Base-by-base conservation (phyloP, 2,888 invertebrate genomes). In the Entomobrya proxima region DNA sequence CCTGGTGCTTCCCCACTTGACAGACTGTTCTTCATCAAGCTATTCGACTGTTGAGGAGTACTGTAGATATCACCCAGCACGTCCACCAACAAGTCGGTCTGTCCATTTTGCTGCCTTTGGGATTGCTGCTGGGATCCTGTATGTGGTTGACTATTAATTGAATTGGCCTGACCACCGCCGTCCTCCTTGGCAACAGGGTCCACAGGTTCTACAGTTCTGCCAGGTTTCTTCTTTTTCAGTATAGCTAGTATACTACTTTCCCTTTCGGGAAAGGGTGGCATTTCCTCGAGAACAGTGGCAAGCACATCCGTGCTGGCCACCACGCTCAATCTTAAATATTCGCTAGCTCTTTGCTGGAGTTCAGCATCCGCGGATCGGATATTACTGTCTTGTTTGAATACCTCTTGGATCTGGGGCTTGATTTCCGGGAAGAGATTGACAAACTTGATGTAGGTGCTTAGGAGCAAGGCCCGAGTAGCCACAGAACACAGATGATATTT, bases 361-460 rank as follows among this genome's bases (percentile, higher is more conserved):
- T 99, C 99, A 40, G 98, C 99, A 93, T 99, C 99, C 21, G 99
- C 98, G 90, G 98, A 98, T 50, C 98, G 95, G 90, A 99, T 93
- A 93, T 99, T 99, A 91, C 98, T 98, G 92, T 99, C 97, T 91
- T 96, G 96, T 90, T 94, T 94, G 92, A 98, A 97, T 89, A 99
- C 97, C 92, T 98, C 97, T 92, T 98, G 98, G 86, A 99, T 98
- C 91, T 97, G 96, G 88, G 94, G 94, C 92, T 98, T 97, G 91
- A 99, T 99, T 94, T 99, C 99, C 75, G 99, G 98, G 93, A 99
- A 99, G 76, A 99, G 94, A 93, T 99, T 99, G 88, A 99, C 96
- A 92, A 99, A 99, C 93, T 99, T 99, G 91, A 99, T 98, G 92
- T 99, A 99, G 7, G 99, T 99, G 35, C 99, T 98, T 80, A 99